phyloP scores from a whole-genome alignment of 2,113 vertebrate genomes.

The Passer domesticus region DNA sequence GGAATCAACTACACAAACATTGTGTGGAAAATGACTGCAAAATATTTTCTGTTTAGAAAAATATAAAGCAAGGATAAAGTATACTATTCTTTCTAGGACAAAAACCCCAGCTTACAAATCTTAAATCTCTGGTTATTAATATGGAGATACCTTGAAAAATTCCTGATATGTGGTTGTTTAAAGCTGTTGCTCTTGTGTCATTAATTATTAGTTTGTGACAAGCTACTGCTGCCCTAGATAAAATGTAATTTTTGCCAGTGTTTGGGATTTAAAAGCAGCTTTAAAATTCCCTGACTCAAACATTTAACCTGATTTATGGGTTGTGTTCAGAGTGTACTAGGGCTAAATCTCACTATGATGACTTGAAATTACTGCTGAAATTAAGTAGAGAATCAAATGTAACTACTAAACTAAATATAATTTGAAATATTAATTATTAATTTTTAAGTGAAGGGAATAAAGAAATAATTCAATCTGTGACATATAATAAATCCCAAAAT shows the following conservation, averaged over 20 bases:
- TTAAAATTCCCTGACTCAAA: constrained; percentile 54
- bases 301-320: constrained; percentile 74
- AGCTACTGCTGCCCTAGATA: constrained; percentile 11
- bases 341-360: constrained; percentile 42
- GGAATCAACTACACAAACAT: not conserved
- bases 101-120: not conserved
- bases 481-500: constrained; percentile 69
- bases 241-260: constrained; percentile 37
- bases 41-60: not conserved
- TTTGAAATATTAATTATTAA: constrained; percentile 74
- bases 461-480: constrained; percentile 73
- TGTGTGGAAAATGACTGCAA: not conserved
- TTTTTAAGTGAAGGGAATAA: constrained; percentile 70
- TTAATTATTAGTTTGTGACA: constrained; percentile 34
- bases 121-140: constrained; percentile 6
- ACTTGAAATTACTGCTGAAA: constrained; percentile 68
- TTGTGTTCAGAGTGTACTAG: constrained; percentile 59
- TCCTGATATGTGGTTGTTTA: not conserved
- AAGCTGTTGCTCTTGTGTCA: not conserved
- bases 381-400: constrained; percentile 68
- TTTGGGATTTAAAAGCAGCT: constrained; percentile 55
- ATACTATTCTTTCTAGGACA: not conserved
- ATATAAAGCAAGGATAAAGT: not conserved
- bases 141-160: not conserved
- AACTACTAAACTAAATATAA: constrained; percentile 63